These are phyloP conservation scores for Macropodus opercularis DNA, from an alignment of 2,797 vertebrate species.

Conservation along the genomic window DNA sequence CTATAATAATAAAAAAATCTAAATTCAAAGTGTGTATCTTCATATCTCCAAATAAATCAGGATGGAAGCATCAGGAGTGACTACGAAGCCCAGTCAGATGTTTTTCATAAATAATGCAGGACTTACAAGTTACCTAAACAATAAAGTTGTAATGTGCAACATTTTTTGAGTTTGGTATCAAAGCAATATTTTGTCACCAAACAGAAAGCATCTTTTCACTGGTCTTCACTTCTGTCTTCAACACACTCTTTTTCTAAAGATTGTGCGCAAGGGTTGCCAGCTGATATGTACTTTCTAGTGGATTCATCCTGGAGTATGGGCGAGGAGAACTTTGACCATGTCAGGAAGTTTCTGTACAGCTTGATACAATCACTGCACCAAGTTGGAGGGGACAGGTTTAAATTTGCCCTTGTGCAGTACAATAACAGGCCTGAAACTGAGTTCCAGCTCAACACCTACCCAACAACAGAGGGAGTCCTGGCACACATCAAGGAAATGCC, in stretches of 20 bases:
- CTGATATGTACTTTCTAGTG: slow-evolving; percentile 95
- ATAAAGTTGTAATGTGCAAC: slow-evolving; percentile 13
- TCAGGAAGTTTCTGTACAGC: slow-evolving; percentile 88
- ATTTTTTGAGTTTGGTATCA: slow-evolving; percentile 11
- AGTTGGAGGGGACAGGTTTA: slow-evolving; percentile 82
- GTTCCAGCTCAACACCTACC: slow-evolving; percentile 88
- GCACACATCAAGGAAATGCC: slow-evolving; percentile 85
- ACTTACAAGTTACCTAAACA: slow-evolving; percentile 2
- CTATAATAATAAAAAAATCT: slow-evolving; percentile 1
- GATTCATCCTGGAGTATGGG: slow-evolving; percentile 91
- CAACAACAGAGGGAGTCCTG: slow-evolving; percentile 80
- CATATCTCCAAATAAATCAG: neutral
- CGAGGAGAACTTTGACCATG: slow-evolving; percentile 87
- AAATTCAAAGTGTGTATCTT: neutral
- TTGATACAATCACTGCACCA: slow-evolving; percentile 85
- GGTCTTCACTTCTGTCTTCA: slow-evolving; percentile 72
- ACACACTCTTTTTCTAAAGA: slow-evolving; percentile 86
- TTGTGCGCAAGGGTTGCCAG: slow-evolving; percentile 82
- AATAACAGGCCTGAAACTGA: slow-evolving; percentile 82
- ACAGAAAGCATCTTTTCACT: slow-evolving; percentile 51
- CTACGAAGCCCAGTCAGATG: slow-evolving; percentile 5
- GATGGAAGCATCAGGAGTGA: slow-evolving; percentile 1
- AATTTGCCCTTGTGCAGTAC: slow-evolving; percentile 87
- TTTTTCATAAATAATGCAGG: slow-evolving; percentile 15
- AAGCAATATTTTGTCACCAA: slow-evolving; percentile 23